Evolutionary conservation across 2,797 vertebrate species (phyloP), one percentile per base, ranked within the genome.

Genomic region (Lindbergichthys nudifrons): DNA sequence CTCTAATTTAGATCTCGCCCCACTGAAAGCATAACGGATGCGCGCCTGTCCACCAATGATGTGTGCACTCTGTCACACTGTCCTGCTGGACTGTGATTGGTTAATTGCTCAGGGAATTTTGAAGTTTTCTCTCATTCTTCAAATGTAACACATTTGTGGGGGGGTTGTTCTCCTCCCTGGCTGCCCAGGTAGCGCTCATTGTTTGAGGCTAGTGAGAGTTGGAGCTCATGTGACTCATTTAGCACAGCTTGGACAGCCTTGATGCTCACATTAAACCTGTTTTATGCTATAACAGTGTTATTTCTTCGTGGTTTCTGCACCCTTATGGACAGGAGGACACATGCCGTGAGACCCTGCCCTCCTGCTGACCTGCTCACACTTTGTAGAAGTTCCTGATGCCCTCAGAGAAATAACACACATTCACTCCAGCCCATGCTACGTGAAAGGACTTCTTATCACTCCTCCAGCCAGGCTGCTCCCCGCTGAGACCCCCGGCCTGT

Each of bases 1-100:
- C 97, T 97, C 97, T 97, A 98, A 98, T 99, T 99, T 99, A 99
- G 97, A 98, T 97, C 97, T 98, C 93, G 96, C 94, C 93, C 92
- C 92, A 89, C 91, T 98, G 96, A 99, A 99, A 97, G 96, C 97
- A 96, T 98, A 97, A 99, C 95, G 96, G 97, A 98, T 99, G 98
- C 88, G 83, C 90, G 94, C 90, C 94, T 93, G 95, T 96, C 95
- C 93, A 92, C 95, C 95, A 93, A 93, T 97, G 96, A 98, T 96
- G 96, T 94, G 95, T 95, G 94, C 95, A 97, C 97, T 99, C 94
- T 95, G 96, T 98, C 97, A 98, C 96, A 59, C 90, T 90, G 94
- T 94, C 95, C 95, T 96, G 89, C 93, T 92, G 95, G 93, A 94
- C 96, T 95, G 96, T 96, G 54, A 96, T 95, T 94, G 92, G 95